Percentiles rank a stretch among this genome's conserved stretches.
phyloP scores from a whole-genome alignment of 1,140 invertebrate genomes.

The Achatina immaculata region DNA sequence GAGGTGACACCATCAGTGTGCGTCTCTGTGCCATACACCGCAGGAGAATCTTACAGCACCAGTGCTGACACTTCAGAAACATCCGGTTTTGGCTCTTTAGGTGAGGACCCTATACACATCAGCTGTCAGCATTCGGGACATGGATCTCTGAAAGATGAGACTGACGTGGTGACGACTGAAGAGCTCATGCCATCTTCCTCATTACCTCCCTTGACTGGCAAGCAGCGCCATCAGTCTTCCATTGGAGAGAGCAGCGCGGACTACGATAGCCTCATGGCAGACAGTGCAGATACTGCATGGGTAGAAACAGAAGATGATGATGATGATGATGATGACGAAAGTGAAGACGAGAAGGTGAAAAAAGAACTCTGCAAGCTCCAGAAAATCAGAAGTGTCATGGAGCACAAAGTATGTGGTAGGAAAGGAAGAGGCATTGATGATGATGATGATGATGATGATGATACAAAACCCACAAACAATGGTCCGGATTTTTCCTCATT shows the following conservation, averaged over 20 bases:
- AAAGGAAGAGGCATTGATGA: background rate
- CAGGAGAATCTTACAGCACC: constrained; percentile 53
- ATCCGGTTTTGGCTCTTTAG: constrained; percentile 60
- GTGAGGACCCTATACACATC: constrained; percentile 48
- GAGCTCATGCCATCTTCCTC: background rate
- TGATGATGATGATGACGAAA: background rate
- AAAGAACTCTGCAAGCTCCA: background rate
- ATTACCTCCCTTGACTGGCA: background rate
- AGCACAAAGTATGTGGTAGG: background rate
- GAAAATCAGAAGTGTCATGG: background rate
- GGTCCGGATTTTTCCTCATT: constrained; percentile 31
- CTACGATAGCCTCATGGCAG: background rate
- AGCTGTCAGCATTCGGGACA: background rate
- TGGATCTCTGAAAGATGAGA: constrained; percentile 19
- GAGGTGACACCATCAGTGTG: constrained; percentile 16
- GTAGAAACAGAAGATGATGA: constrained; percentile 30
- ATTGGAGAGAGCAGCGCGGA: constrained; percentile 7
- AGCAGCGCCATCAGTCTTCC: background rate
- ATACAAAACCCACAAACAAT: background rate
- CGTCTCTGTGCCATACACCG: constrained; percentile 17
- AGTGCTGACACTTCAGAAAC: constrained; percentile 65
- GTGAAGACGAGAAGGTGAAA: too few relatives aligned
- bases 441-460: background rate
- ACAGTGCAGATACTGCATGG: constrained; percentile 17
- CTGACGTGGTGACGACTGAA: background rate